phyloP scores from a whole-genome alignment of 1,140 invertebrate species.

The Neodiprion virginianus region DNA sequence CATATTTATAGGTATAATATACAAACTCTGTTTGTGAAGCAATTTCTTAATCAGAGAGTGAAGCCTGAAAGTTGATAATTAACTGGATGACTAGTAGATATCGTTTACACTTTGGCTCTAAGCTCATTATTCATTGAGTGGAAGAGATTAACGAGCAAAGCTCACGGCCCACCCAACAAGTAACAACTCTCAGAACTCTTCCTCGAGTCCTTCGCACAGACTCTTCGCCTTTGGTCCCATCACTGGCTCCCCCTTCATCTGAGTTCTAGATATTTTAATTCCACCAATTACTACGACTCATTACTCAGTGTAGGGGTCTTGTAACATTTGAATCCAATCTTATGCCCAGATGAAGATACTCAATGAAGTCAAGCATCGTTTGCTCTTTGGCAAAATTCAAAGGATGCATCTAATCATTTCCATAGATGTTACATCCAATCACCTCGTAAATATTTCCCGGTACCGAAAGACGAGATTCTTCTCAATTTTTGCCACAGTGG shows the following conservation, averaged over 20 bases:
- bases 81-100: background rate
- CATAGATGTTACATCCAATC: no score
- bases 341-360: no score
- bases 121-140: conserved; percentile 1
- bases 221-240: background rate
- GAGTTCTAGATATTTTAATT: background rate
- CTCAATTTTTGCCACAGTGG: no score
- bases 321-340: no score
- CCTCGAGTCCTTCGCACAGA: background rate
- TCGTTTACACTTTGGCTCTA: background rate
- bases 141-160: background rate
- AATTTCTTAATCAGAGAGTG: background rate
- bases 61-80: background rate
- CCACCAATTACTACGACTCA: background rate
- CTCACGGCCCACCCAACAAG: background rate
- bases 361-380: no score
- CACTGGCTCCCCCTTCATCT: background rate
- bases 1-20: no score
- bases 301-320: background rate
- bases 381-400: no score
- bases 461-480: no score
- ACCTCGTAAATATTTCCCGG: no score
- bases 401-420: no score
- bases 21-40: background rate
- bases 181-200: background rate